phyloP scores from a whole-genome alignment of 2,797 vertebrate species.

The Cynodonichthys magdalenae region DNA sequence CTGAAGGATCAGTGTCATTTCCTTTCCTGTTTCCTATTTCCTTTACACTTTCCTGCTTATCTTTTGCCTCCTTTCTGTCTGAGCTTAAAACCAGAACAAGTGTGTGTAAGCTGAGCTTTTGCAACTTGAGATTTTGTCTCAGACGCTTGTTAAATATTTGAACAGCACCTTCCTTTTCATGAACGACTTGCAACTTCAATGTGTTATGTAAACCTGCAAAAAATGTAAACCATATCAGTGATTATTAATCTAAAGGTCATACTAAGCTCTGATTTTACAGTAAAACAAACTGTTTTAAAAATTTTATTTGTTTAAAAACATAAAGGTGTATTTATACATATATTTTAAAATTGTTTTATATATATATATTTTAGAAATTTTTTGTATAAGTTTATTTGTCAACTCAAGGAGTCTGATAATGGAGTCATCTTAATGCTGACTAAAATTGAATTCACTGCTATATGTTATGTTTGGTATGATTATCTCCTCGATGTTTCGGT shows the following conservation, averaged over 20 bases:
- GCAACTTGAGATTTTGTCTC: slow-evolving; percentile 18
- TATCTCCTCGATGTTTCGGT: no score
- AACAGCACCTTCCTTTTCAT: slow-evolving; percentile 7
- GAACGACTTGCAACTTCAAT: background rate
- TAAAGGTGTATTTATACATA: no score
- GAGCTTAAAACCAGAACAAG: slow-evolving; percentile 16
- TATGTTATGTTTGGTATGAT: no score
- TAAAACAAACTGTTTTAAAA: no score
- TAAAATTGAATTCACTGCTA: no score
- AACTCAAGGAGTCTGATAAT: no score
- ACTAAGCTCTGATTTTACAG: background rate
- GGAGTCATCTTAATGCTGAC: no score
- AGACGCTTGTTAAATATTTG: slow-evolving; percentile 16
- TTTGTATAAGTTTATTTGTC: no score
- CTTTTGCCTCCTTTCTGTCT: background rate
- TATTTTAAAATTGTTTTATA: no score
- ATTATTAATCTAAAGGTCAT: background rate
- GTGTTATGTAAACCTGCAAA: no score
- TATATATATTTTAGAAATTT: no score
- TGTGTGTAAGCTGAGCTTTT: slow-evolving; percentile 2
- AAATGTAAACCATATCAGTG: background rate
- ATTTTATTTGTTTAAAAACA: background rate
- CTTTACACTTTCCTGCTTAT: slow-evolving; percentile 4
- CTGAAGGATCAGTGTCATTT: slow-evolving; percentile 34
- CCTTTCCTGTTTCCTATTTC: slow-evolving; percentile 39